Conservation (phyloP, 2,797 vertebrate species). For the Naso thynnoides region DNA sequence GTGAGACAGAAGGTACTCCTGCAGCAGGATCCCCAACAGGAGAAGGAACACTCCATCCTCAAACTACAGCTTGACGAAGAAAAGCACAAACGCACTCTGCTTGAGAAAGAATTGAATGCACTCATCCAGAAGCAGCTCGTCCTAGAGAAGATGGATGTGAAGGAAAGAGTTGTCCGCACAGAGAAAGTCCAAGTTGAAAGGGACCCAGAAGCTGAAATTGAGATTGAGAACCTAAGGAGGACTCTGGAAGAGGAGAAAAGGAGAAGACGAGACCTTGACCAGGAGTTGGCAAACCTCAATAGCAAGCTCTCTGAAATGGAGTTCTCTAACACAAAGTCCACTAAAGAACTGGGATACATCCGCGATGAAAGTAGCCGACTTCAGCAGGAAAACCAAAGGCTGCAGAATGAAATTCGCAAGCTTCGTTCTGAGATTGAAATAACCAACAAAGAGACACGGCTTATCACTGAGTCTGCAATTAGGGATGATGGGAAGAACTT, state of each 20-base stretch:
- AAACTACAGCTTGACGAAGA: constrained; percentile 94
- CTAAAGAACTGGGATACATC: constrained; percentile 92
- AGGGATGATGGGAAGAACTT: constrained; percentile 86
- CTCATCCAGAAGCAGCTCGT: constrained; percentile 87
- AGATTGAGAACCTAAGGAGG: constrained; percentile 91
- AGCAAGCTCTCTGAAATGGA: constrained; percentile 92
- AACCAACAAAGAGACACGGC: constrained; percentile 90
- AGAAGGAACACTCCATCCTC: constrained; percentile 94
- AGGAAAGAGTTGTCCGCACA: constrained; percentile 94
- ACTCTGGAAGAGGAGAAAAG: constrained; percentile 92
- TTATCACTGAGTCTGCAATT: constrained; percentile 86
- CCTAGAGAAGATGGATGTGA: constrained; percentile 92
- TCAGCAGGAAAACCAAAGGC: constrained; percentile 93
- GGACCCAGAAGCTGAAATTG: constrained; percentile 91
- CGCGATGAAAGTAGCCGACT: constrained; percentile 92
- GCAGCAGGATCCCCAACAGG: constrained; percentile 97
- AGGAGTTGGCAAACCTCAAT: constrained; percentile 86
- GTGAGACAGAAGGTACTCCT: constrained; percentile 96
- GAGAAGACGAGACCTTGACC: constrained; percentile 89
- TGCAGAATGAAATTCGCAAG: constrained; percentile 92
- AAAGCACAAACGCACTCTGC: constrained; percentile 87
- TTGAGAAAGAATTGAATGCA: constrained; percentile 90
- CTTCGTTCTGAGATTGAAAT: constrained; percentile 94
- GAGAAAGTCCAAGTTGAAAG: constrained; percentile 96
- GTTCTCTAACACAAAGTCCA: constrained; percentile 94